Base-by-base conservation (phyloP, 2,888 invertebrate genomes). In the Ectemnius lituratus region DNA sequence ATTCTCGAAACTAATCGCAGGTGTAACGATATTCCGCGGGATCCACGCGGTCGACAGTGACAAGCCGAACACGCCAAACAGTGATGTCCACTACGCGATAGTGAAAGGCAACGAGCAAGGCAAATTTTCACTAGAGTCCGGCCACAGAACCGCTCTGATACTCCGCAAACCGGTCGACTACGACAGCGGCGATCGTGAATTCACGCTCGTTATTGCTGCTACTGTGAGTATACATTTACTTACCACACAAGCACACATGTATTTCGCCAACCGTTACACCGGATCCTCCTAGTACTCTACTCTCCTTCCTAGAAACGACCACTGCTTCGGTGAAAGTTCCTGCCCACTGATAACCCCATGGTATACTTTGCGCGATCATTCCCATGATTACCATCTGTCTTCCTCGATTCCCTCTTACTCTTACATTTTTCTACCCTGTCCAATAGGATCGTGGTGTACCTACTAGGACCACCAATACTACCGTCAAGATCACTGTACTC, bases 51-150 rank as follows among this genome's bases (percentile, higher is more conserved):
- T 94, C 61, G 97, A 97, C 91, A 93, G 95, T 4, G 97, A 97
- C 90, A 96, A 96, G 89, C 97, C 97, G 0, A 96, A 97, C 91
- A 97, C 96, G 0, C 96, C 96, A 0, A 97, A 97, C 91, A 97
- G 97, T 0, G 96, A 97, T 83, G 94, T 97, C 27, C 95, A 96
- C 87, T 96, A 96, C 91, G 94, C 94, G 84, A 95, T 97, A 87
- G 92, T 93, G 13, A 93, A 93, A 23, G 95, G 95, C 3, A 95
- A 96, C 86, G 93, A 93, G 61, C 92, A 93, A n/a, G 95, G 95
- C 1, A 95, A 95, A 87, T 97, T 97, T 88, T 93, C 94, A 0
- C 90, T 97, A 62, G 97, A 97, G 88, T 95, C 95, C 89, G 95
- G 95, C 2, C 96, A 96, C 88, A 94, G 95, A 70, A 95, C 96